These are phyloP conservation scores for Cheilosia vernalis DNA, from an alignment of 2,888 invertebrate species.

Conservation along the genomic window DNA sequence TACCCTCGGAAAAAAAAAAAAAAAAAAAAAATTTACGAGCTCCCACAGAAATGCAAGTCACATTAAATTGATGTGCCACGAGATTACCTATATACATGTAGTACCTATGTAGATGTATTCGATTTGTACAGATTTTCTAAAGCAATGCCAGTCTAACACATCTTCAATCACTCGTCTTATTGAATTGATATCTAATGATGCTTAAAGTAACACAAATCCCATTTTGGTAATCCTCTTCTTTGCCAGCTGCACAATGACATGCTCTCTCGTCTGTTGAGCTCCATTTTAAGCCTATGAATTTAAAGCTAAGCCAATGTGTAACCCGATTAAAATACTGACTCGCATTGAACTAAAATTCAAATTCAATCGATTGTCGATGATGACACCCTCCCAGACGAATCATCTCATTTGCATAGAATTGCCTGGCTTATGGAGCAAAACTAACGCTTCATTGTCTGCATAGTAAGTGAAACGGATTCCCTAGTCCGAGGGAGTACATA, in stretches of 20 bases:
- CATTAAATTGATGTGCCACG: too few species aligned
- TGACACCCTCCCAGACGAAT: neutral
- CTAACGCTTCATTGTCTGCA: conserved; percentile 24
- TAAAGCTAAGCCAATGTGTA: neutral
- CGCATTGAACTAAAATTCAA: neutral
- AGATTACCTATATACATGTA: too few species aligned
- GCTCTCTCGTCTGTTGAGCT: neutral
- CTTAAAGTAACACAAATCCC: conserved; percentile 46
- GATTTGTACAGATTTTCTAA: too few species aligned
- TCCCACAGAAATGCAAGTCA: too few species aligned
- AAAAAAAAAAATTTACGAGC: too few species aligned
- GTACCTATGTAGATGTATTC: too few species aligned
- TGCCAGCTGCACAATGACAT: neutral
- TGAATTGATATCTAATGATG: conserved; percentile 40
- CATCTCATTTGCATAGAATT: conserved; percentile 57
- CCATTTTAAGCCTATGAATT: neutral
- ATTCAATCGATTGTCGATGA: conserved; percentile 1
- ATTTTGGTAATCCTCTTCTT: conserved; percentile 42
- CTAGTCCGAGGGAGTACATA: neutral
- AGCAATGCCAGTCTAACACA: too few species aligned
- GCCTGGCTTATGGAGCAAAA: conserved; percentile 45
- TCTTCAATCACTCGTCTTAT: conserved; percentile 34
- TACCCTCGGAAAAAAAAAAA: too few species aligned
- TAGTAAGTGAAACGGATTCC: conserved; percentile 3
- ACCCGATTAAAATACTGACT: neutral